A percentile compares a stretch with the other conserved stretches of the same genome.
These are phyloP conservation scores for Pseudopipra pipra DNA, from an alignment of 2,113 vertebrate genomes.

Conservation along the genomic window DNA sequence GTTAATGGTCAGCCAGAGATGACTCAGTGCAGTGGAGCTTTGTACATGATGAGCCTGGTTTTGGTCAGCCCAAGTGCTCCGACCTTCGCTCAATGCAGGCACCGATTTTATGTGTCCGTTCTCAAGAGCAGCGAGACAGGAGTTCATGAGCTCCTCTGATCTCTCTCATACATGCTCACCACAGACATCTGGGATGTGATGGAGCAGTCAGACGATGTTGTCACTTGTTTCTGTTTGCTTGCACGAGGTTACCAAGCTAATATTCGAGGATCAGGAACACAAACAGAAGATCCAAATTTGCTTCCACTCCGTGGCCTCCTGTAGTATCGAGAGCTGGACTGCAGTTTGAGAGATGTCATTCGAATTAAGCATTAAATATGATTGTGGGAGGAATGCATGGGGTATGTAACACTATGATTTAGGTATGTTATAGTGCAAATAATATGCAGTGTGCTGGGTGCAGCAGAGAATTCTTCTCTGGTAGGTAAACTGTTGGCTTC, in stretches of 20 bases:
- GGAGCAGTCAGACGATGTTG: not conserved
- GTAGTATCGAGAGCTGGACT: not conserved
- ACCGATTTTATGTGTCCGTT: not conserved
- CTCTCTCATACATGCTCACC: rapidly evolving
- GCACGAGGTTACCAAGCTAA: not conserved
- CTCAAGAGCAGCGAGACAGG: not conserved
- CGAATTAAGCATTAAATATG: not conserved
- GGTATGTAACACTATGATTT: not conserved
- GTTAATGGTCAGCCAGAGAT: not conserved
- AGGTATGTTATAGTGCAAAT: not conserved
- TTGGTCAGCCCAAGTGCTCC: not conserved
- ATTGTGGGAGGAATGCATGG: not conserved
- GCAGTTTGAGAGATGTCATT: not conserved
- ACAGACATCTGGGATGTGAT: not conserved
- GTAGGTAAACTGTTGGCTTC: not conserved
- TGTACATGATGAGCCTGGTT: rapidly evolving
- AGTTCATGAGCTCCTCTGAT: not conserved
- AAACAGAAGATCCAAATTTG: not conserved
- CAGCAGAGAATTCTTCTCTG: not conserved
- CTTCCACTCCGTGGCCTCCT: not conserved
- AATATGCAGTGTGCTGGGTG: not conserved
- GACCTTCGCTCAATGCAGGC: not conserved
- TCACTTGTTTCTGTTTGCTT: not conserved
- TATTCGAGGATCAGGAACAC: not conserved
- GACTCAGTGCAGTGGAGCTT: not conserved